Conservation (phyloP, 2,797 vertebrate species). For the Tapirus indicus region DNA sequence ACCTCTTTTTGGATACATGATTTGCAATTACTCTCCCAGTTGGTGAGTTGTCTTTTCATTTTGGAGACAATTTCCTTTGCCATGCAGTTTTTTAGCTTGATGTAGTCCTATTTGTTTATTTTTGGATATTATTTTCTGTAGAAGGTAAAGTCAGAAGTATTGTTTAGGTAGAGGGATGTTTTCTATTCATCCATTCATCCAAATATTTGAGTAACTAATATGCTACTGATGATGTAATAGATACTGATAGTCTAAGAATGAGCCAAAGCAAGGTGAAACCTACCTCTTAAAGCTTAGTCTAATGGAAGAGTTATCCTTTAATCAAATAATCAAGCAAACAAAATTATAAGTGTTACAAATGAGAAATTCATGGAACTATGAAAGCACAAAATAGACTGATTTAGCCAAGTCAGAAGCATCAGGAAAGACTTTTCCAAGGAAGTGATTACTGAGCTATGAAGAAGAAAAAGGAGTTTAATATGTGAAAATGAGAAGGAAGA, state of each 20-base stretch:
- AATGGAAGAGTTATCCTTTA: not conserved
- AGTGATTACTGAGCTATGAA: not conserved
- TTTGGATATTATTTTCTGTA: not conserved
- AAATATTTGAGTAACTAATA: not conserved
- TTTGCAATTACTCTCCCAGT: no score
- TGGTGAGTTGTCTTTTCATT: no score
- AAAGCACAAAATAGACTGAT: not conserved
- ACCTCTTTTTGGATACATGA: no score
- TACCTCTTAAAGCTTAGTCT: not conserved
- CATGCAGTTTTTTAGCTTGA: no score
- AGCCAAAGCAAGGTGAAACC: not conserved
- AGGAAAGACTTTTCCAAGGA: not conserved
- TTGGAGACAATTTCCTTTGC: no score
- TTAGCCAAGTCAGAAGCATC: not conserved
- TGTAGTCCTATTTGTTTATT: not conserved
- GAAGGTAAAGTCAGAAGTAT: not conserved
- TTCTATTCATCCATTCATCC: not conserved
- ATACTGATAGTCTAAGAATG: not conserved
- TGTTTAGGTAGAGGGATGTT: not conserved
- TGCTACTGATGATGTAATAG: not conserved
- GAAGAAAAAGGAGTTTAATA: not conserved
- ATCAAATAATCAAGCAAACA: not conserved
- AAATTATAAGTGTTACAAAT: not conserved
- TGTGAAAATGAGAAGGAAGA: not conserved
- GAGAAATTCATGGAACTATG: not conserved